phyloP scores from a whole-genome alignment of 2,797 vertebrate genomes.

The Paramormyrops hopkinsi region DNA sequence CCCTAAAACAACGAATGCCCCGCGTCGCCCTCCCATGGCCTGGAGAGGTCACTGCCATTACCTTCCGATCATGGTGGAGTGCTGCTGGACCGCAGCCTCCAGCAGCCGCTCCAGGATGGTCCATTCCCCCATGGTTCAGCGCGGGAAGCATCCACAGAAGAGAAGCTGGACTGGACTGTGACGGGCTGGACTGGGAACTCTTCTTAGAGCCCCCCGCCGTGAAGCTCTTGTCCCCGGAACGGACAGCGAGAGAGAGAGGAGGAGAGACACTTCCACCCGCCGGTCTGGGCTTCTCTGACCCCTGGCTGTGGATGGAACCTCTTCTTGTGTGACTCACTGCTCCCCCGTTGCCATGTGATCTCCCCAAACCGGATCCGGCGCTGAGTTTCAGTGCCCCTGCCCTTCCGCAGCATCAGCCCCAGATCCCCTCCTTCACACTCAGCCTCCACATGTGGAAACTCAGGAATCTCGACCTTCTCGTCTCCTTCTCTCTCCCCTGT shows the following conservation, averaged over 20 bases:
- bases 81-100: conserved; percentile 83
- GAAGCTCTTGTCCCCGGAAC: not conserved
- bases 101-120: conserved; percentile 84
- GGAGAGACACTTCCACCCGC: not conserved
- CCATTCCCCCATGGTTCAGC: conserved; percentile 78
- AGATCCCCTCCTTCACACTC: not conserved
- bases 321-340: conserved; percentile 4
- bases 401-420: not conserved
- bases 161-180: conserved; percentile 19
- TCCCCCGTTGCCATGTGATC: conserved; percentile 4
- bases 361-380: not conserved
- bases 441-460: conserved; percentile 7
- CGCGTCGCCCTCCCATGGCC: not conserved
- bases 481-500: not conserved
- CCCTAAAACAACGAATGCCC: not conserved
- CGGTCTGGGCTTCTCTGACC: not conserved
- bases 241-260: conserved; percentile 4
- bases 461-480: not conserved
- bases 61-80: conserved; percentile 84
- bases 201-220: not conserved
- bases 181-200: conserved; percentile 1
- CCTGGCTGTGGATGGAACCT: not conserved
- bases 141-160: conserved; percentile 50
- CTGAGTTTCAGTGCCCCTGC: not conserved
- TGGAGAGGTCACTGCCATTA: conserved; percentile 42